phyloP scores from a whole-genome alignment of 1,140 invertebrate genomes.

The Aphelenchoides besseyi region DNA sequence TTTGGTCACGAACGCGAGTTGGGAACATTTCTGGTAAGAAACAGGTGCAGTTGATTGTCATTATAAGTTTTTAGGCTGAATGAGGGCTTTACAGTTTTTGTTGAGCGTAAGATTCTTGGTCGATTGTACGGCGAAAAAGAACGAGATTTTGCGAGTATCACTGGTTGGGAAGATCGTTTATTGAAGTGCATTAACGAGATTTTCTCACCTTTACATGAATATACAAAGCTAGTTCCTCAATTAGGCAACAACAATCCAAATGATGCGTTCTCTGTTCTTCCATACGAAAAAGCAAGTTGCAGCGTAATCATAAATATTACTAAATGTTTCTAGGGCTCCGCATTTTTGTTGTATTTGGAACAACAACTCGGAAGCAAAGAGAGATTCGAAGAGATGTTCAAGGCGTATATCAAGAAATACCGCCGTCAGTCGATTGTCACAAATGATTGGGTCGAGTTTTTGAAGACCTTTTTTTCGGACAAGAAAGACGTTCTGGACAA shows the following conservation, averaged over 20 bases:
- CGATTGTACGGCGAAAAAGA: constrained; percentile 69
- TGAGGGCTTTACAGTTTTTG: constrained; percentile 89
- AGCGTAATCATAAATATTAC: not conserved
- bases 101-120: constrained; percentile 80
- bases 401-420: constrained; percentile 77
- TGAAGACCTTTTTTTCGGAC: constrained; percentile 76
- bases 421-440: constrained; percentile 79
- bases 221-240: constrained; percentile 76
- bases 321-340: constrained; percentile 68
- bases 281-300: constrained; percentile 75
- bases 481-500: constrained; percentile 64
- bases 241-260: constrained; percentile 80
- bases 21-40: constrained; percentile 94
- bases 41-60: too few relatives aligned
- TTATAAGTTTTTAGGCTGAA: too few relatives aligned
- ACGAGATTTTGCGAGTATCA: constrained; percentile 76
- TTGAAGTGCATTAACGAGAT: constrained; percentile 40
- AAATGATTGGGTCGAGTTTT: constrained; percentile 74
- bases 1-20: constrained; percentile 84
- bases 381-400: constrained; percentile 80
- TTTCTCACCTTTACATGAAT: constrained; percentile 67
- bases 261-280: constrained; percentile 75
- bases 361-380: constrained; percentile 76
- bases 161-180: constrained; percentile 71
- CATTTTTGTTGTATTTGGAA: constrained; percentile 83